These are phyloP conservation scores for Stegophylla sp. DNA, from an alignment of 2,888 invertebrate genomes.

Conservation along the genomic window DNA sequence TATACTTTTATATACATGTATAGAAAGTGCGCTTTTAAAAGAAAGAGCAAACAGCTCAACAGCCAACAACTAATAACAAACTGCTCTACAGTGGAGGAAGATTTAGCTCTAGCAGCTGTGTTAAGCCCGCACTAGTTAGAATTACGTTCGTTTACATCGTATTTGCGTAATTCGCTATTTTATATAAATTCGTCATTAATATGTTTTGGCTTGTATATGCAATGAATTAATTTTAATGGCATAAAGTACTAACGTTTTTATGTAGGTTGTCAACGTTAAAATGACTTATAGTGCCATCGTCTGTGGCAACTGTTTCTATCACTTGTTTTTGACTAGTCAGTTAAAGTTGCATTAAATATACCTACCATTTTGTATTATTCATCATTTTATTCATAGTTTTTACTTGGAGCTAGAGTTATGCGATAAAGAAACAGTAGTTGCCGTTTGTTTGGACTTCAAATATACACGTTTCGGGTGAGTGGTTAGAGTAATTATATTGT, in stretches of 20 bases:
- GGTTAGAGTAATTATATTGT: neutral
- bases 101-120: neutral
- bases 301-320: neutral
- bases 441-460: constrained; percentile 1
- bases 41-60: neutral
- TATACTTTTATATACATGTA: neutral
- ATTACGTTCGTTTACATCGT: neutral
- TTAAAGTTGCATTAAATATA: neutral
- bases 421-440: neutral
- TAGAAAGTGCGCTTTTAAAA: neutral
- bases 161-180: neutral
- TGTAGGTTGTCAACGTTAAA: neutral
- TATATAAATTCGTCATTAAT: neutral
- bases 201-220: neutral
- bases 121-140: neutral
- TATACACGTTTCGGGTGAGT: constrained; percentile 9
- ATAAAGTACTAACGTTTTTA: neutral
- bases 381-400: neutral
- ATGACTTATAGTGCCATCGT: neutral
- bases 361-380: neutral
- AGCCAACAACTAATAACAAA: neutral
- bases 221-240: neutral
- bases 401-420: neutral
- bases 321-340: neutral
- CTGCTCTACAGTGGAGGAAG: too few species aligned